Evolutionary conservation across 2,797 vertebrate genomes (phyloP).

Genomic region (Myotis myotis): DNA sequence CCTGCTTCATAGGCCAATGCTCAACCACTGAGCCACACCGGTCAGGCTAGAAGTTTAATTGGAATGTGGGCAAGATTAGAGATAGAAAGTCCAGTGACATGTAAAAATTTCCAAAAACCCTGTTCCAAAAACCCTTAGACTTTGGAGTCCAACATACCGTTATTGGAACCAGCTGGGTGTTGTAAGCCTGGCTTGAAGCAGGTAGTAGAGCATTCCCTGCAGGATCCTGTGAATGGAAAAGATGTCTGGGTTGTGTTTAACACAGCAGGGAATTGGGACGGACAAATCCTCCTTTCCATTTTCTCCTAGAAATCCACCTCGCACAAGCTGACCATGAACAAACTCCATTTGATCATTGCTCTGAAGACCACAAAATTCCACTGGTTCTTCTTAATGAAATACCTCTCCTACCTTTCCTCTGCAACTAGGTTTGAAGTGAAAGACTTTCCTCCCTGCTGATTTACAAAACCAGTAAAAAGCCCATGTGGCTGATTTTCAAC

Average conservation of each 20-base stretch:
- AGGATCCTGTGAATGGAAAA: background rate
- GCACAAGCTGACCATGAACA: background rate
- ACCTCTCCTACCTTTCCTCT: background rate
- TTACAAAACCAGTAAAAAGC: background rate
- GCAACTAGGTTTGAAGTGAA: background rate
- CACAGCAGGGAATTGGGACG: background rate
- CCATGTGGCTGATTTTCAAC: slow-evolving; percentile 42
- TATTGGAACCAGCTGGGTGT: background rate
- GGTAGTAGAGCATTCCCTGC: background rate
- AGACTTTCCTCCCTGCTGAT: background rate
- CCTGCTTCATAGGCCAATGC: no score
- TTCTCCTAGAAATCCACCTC: background rate
- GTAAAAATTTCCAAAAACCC: background rate
- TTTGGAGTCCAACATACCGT: background rate
- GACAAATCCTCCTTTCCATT: background rate
- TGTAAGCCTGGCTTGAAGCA: background rate
- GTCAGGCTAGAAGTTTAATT: background rate
- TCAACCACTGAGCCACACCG: background rate
- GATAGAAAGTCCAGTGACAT: background rate
- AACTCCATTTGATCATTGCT: background rate
- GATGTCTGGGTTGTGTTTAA: background rate
- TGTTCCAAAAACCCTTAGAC: background rate
- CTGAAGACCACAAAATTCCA: background rate
- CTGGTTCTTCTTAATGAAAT: background rate
- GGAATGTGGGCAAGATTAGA: background rate